A percentile compares a stretch with the other conserved stretches of the same genome.
Conservation (phyloP, 2,797 vertebrate species). For the Masticophis lateralis region DNA sequence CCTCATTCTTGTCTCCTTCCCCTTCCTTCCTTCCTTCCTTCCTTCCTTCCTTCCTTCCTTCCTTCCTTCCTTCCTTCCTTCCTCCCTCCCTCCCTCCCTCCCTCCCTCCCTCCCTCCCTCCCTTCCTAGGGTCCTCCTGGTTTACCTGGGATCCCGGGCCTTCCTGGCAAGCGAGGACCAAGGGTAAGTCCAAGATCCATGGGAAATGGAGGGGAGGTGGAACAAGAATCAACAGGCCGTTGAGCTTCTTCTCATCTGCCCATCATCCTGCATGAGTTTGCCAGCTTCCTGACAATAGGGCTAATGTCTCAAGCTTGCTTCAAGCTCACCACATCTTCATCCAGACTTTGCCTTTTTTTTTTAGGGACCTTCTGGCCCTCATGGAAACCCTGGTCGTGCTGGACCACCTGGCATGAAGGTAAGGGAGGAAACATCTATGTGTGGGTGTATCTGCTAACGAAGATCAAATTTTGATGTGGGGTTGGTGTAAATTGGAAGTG, state of each 20-base stretch:
- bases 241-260: background rate
- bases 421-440: conserved; percentile 38
- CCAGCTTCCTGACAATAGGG: background rate
- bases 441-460: background rate
- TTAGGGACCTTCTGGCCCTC: conserved; percentile 88
- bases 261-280: background rate
- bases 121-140: conserved; percentile 84
- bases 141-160: conserved; percentile 85
- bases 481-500: background rate
- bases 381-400: conserved; percentile 89
- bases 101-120: too few species aligned
- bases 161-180: conserved; percentile 86
- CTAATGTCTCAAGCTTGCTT: background rate
- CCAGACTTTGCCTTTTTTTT: conserved; percentile 53
- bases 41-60: too few species aligned
- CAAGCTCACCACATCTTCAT: background rate
- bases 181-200: conserved; percentile 79
- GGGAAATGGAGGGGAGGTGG: background rate
- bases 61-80: too few species aligned
- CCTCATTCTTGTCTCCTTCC: too few species aligned
- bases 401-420: conserved; percentile 88
- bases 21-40: too few species aligned
- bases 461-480: too few species aligned
- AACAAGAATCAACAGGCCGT: background rate
- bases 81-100: background rate